A percentile compares a stretch with the other conserved stretches of the same genome.
phyloP scores from a whole-genome alignment of 2,797 vertebrate species.

The Liparis tanakae region DNA sequence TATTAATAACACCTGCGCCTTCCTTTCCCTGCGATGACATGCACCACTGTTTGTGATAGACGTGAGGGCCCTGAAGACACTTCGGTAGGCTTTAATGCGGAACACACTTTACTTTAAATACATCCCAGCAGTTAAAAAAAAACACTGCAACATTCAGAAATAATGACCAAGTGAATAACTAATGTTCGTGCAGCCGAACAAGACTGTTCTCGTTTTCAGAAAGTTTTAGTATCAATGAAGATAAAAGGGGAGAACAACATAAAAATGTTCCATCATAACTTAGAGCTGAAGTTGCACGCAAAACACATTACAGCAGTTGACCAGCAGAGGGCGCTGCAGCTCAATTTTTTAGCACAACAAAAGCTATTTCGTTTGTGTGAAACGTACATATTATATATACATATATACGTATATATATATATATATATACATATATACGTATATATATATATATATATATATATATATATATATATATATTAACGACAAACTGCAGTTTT shows the following conservation, averaged over 20 bases:
- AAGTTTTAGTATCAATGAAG: neutral
- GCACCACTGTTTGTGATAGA: neutral
- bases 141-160: neutral
- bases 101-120: neutral
- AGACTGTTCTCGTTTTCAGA: neutral
- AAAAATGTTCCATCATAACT: neutral
- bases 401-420: too few relatives aligned
- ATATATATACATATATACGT: too few relatives aligned
- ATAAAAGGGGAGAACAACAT: neutral
- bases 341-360: conserved; percentile 17
- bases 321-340: conserved; percentile 50
- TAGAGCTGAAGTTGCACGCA: neutral
- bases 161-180: neutral
- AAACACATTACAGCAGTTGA: conserved; percentile 9
- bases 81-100: conserved; percentile 2
- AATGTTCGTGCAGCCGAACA: neutral
- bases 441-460: too few relatives aligned
- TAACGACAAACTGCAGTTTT: too few relatives aligned
- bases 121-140: neutral
- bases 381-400: too few relatives aligned
- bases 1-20: conserved; percentile 29
- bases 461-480: too few relatives aligned
- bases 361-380: neutral
- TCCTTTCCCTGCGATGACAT: conserved; percentile 7
- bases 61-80: neutral